Evolutionary conservation across 2,888 invertebrate species (phyloP), one percentile per base, ranked within the genome.

Genomic region (Microctonus brassicae): DNA sequence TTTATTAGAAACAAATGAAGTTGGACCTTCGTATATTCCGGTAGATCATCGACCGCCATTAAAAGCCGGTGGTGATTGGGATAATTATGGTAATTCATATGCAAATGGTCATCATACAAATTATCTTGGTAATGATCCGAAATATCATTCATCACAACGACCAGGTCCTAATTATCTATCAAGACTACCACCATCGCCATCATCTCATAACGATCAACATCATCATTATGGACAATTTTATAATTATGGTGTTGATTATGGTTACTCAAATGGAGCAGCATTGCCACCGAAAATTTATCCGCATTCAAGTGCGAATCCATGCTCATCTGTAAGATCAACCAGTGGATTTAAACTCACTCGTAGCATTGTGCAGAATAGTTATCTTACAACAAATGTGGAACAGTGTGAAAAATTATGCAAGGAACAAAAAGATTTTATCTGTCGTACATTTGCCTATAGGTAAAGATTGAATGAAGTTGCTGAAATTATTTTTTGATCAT

Each of bases 351-450:
- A 93, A 1, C 84, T 95, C 24, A 91, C 92, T 39, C 91, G 93
- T 73, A 90, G 91, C 0, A 91, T 93, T 3, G 91, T 95, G 1
- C 90, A 92, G 66, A 90, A 93, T 69, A 91, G 93, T 0, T 89
- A 91, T 55, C 87, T 91, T 1, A 93, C 93, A 1, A 90, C 91
- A 0, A 92, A 92, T 17, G 90, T 95, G 11, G 92, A 93, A 20
- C 93, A 94, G 72, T 95, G 95, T 82, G 95, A 95, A 78, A 88
- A 91, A 0, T 89, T 94, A 9, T 95, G 95, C 84, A 92, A 92
- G 64, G 89, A 90, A 9, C 94, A 94, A 83, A 90, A 90, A 69
- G 91, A 91, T 72, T 94, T 94, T 82, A 89, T 89, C 80, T 95
- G 95, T 81, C 91, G 92, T 33, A 94, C 94, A 0, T 95, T 94